Evolutionary conservation across 2,888 invertebrate genomes (phyloP).

Genomic region (Alentia gelatinosa): DNA sequence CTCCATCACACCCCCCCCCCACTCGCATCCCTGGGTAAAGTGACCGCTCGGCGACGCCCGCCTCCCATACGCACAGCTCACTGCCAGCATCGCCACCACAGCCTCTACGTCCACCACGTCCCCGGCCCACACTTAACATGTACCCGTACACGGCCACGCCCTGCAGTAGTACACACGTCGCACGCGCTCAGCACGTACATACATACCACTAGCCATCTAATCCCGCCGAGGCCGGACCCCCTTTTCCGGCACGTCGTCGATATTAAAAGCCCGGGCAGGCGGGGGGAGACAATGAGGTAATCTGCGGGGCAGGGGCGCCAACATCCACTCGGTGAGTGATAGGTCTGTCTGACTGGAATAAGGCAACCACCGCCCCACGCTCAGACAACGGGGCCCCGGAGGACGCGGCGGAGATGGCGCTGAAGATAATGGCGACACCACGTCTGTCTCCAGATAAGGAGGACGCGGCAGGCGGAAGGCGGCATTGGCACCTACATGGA

Average conservation of each 20-base stretch:
- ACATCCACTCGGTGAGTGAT: conserved; percentile 7
- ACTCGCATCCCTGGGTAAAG: background rate
- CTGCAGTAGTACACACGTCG: background rate
- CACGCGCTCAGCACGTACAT: background rate
- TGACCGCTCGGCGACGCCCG: background rate
- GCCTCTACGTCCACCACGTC: background rate
- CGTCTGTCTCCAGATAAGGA: background rate
- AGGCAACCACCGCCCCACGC: background rate
- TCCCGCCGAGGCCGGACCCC: background rate
- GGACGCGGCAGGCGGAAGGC: background rate
- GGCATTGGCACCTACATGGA: background rate
- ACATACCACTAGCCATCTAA: background rate
- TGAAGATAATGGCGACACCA: background rate
- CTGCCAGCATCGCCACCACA: background rate
- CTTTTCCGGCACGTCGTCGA: background rate
- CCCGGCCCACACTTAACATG: background rate
- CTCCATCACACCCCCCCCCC: background rate
- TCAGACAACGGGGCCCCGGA: no score
- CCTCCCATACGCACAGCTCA: background rate
- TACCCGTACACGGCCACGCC: background rate
- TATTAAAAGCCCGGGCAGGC: conserved; percentile 2
- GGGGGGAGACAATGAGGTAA: conserved; percentile 30
- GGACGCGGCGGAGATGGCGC: background rate
- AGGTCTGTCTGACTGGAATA: conserved; percentile 19
- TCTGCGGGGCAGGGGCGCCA: background rate